Evolutionary conservation across 2,113 vertebrate species (phyloP).

Genomic region (Caranx melampygus): DNA sequence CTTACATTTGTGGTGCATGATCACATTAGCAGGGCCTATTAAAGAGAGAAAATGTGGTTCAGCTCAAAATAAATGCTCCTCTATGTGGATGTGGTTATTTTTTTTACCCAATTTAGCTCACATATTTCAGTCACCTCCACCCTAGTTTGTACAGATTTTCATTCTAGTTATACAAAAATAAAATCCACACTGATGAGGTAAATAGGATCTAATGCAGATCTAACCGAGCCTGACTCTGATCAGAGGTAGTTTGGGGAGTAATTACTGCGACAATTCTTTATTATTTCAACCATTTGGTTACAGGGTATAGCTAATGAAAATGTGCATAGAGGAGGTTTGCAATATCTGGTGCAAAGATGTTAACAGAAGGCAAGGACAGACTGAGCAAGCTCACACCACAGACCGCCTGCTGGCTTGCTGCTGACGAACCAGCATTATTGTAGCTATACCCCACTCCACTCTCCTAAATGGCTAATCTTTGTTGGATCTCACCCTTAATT

Average conservation of each 20-base stretch:
- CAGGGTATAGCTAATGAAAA: constrained; percentile 45
- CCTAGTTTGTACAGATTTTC: not conserved
- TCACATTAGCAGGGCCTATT: constrained; percentile 51
- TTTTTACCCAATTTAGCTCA: not conserved
- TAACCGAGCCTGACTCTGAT: not conserved
- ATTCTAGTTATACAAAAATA: not conserved
- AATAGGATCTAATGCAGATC: not conserved
- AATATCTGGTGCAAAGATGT: constrained; percentile 69
- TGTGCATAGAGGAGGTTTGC: constrained; percentile 39
- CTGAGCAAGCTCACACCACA: constrained; percentile 76
- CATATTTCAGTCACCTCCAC: not conserved
- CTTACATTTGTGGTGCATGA: constrained; percentile 56
- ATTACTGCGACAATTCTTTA: constrained; percentile 10
- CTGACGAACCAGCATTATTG: constrained; percentile 79
- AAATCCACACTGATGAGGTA: constrained; percentile 1
- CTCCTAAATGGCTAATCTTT: constrained; percentile 85
- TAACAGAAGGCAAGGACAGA: constrained; percentile 81
- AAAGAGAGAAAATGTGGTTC: constrained; percentile 4
- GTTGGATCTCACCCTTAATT: constrained; percentile 86
- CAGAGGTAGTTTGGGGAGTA: constrained; percentile 8
- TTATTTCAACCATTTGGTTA: constrained; percentile 34
- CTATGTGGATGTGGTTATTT: not conserved
- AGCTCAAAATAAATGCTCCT: constrained; percentile 27
- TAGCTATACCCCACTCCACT: constrained; percentile 78
- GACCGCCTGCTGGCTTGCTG: constrained; percentile 80